Percentiles rank a stretch among this genome's conserved stretches.
Evolutionary conservation across 1,140 invertebrate species (phyloP).

Genomic region (Atta colombica): DNA sequence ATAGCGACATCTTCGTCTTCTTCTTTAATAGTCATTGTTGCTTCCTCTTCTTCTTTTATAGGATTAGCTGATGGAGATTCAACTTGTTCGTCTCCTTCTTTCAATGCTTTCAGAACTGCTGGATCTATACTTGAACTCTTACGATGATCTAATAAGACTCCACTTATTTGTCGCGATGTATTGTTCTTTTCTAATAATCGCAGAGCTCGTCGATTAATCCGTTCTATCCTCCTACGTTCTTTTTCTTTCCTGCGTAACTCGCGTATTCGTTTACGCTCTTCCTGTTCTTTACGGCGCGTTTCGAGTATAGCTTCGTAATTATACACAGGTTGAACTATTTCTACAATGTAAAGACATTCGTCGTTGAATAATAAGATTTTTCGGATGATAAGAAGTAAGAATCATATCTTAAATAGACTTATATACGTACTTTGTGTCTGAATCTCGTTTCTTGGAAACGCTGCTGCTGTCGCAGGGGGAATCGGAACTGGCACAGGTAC

Average conservation of each 20-base stretch:
- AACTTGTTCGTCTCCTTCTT: constrained; percentile 63
- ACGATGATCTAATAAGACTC: constrained; percentile 9
- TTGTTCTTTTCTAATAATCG: constrained; percentile 77
- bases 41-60: constrained; percentile 54
- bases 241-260: constrained; percentile 81
- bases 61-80: constrained; percentile 16
- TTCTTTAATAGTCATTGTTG: background rate
- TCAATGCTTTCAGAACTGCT: constrained; percentile 68
- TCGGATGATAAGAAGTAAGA: background rate
- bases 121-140: constrained; percentile 56
- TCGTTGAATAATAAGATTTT: background rate
- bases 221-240: constrained; percentile 77
- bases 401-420: background rate
- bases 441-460: constrained; percentile 61
- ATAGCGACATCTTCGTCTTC: constrained; percentile 59
- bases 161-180: constrained; percentile 49
- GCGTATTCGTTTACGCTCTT: constrained; percentile 82
- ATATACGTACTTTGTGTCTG: constrained; percentile 67
- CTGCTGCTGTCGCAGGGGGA: constrained; percentile 49
- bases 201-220: constrained; percentile 78
- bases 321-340: constrained; percentile 81
- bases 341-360: constrained; percentile 49
- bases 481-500: constrained; percentile 75
- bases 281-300: constrained; percentile 81
- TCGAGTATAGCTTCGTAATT: constrained; percentile 85